Conservation (phyloP, 2,888 invertebrate species). For the Leptinotarsa tumamoca region DNA sequence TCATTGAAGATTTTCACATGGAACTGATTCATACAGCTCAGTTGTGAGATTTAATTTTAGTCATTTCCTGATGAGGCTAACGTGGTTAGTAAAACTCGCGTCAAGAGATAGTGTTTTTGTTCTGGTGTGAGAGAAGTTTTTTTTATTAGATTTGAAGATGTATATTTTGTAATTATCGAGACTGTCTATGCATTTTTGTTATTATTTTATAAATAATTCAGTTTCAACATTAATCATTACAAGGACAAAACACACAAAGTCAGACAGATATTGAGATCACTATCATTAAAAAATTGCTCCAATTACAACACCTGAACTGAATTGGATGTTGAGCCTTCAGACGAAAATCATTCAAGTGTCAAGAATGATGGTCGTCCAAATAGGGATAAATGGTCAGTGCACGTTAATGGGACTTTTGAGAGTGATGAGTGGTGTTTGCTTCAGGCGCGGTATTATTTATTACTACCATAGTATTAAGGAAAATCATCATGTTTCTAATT, state of each 20-base stretch:
- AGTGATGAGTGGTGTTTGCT: conserved; percentile 54
- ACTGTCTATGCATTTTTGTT: neutral
- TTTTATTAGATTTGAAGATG: neutral
- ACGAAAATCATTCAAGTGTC: conserved; percentile 31
- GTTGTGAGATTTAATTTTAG: too few species aligned
- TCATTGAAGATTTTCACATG: too few species aligned
- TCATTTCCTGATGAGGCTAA: too few species aligned
- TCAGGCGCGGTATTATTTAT: conserved; percentile 46
- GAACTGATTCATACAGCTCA: too few species aligned
- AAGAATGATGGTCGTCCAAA: conserved; percentile 44
- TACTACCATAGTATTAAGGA: conserved; percentile 45
- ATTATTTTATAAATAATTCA: neutral
- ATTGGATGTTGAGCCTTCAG: conserved; percentile 27
- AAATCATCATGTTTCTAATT: conserved; percentile 46
- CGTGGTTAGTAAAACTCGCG: too few species aligned
- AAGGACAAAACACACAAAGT: neutral
- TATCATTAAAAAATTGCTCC: conserved; percentile 23
- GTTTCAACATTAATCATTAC: neutral
- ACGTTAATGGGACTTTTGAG: conserved; percentile 51
- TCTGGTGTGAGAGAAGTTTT: too few species aligned
- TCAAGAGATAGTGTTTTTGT: too few species aligned
- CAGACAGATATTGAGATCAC: neutral
- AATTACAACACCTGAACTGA: conserved; percentile 34
- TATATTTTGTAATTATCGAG: neutral
- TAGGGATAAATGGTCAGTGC: conserved; percentile 51